A percentile compares a stretch with the other conserved stretches of the same genome.
Evolutionary conservation across 2,113 vertebrate species (phyloP).

Genomic region (Euleptes europaea): DNA sequence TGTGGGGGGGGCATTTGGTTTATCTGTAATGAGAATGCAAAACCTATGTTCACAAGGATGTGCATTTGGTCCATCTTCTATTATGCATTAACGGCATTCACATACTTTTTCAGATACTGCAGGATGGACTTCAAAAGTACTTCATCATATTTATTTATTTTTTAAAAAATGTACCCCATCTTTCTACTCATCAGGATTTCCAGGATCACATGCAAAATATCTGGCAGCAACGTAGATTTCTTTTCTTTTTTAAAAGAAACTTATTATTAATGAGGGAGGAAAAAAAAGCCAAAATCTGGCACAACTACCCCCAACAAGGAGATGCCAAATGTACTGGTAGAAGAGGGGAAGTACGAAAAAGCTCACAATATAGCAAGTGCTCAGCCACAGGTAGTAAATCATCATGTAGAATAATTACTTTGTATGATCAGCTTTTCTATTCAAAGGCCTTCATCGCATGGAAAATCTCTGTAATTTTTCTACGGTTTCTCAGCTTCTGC

Average conservation of each 20-base stretch:
- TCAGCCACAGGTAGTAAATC: no score
- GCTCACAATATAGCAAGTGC: no score
- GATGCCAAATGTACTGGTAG: not conserved
- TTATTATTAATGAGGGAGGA: not conserved
- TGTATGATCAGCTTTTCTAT: not conserved
- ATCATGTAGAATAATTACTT: no score
- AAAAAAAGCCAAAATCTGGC: not conserved
- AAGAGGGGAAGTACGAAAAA: no score
- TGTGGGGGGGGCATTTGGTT: no score
- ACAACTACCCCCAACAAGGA: not conserved
- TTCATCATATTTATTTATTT: not conserved
- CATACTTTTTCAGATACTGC: not conserved
- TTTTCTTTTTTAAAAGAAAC: no score
- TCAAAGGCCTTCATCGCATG: not conserved
- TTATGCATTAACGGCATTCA: not conserved
- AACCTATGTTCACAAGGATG: not conserved
- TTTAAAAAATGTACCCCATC: not conserved
- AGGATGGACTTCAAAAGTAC: not conserved
- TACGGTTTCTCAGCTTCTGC: not conserved
- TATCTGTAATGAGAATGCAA: not conserved
- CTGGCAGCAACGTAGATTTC: no score
- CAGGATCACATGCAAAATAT: not conserved
- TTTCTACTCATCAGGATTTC: not conserved
- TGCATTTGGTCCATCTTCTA: not conserved
- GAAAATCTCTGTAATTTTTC: not conserved